Conservation (phyloP, 1,140 invertebrate genomes). For the Halesus radiatus region DNA sequence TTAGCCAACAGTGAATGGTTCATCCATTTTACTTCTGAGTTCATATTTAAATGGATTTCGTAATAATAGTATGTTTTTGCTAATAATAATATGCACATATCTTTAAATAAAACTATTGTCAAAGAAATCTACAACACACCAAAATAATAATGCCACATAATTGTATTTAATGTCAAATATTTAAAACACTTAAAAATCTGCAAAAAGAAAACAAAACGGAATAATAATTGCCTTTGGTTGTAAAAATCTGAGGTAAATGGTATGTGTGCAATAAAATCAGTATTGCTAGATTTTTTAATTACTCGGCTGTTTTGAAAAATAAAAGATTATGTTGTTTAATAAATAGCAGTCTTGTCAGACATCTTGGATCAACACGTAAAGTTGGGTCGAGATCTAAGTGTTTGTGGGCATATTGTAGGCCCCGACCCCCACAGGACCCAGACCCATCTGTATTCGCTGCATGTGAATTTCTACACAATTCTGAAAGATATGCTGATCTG, state of each 20-base stretch:
- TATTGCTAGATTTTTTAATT: conserved; percentile 1
- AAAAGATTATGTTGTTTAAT: conserved; percentile 18
- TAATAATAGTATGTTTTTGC: conserved; percentile 5
- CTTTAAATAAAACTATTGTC: conserved; percentile 23
- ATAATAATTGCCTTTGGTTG: conserved; percentile 20
- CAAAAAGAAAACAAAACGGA: neutral
- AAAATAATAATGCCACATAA: conserved; percentile 26
- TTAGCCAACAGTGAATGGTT: neutral
- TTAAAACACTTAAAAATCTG: conserved; percentile 22
- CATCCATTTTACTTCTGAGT: neutral
- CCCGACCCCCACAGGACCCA: conserved; percentile 71
- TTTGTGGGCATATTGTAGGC: conserved; percentile 25
- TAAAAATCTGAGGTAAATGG: conserved; percentile 26
- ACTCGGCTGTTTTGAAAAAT: neutral
- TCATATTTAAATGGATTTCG: neutral
- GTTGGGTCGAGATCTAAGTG: neutral
- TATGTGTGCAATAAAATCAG: neutral
- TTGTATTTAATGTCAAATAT: conserved; percentile 26
- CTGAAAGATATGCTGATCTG: conserved; percentile 89
- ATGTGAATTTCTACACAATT: conserved; percentile 93
- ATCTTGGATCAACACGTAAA: neutral
- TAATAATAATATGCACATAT: conserved; percentile 2
- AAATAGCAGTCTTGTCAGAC: conserved; percentile 43
- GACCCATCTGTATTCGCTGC: conserved; percentile 90
- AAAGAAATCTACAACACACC: conserved; percentile 30